A percentile compares a stretch with the other conserved stretches of the same genome.
Conservation (phyloP, 2,888 invertebrate genomes). For the Mythimna vitellina region DNA sequence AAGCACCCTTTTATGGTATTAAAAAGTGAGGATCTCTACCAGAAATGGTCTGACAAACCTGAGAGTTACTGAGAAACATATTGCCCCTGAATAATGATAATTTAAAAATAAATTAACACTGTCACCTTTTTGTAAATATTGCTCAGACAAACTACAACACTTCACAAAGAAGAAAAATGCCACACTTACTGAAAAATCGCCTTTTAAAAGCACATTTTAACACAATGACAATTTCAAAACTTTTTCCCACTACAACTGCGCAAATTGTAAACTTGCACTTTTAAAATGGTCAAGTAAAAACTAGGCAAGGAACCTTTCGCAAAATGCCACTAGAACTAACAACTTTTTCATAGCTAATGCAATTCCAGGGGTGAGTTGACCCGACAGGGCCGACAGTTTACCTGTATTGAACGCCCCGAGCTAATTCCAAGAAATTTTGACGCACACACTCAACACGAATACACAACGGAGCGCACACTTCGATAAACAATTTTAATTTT, state of each 20-base stretch:
- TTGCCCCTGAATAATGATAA: background rate
- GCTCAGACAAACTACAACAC: background rate
- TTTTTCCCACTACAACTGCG: conserved; percentile 42
- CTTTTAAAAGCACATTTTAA: conserved; percentile 35
- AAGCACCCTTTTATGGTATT: background rate
- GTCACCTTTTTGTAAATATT: background rate
- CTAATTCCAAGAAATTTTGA: conserved; percentile 85
- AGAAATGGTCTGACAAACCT: background rate
- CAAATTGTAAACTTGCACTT: conserved; percentile 47
- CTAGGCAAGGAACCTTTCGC: conserved; percentile 46
- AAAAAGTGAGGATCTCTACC: background rate
- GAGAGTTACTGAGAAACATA: background rate
- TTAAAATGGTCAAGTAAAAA: conserved; percentile 47
- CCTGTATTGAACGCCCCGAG: conserved; percentile 70
- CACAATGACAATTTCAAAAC: conserved; percentile 29
- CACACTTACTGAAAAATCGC: conserved; percentile 25
- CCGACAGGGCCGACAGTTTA: conserved; percentile 53
- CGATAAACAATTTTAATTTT: conserved; percentile 80
- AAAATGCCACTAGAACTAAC: conserved; percentile 44
- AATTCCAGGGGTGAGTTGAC: conserved; percentile 50
- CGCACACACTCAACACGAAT: conserved; percentile 75
- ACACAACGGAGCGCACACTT: conserved; percentile 66
- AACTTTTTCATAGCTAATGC: conserved; percentile 52
- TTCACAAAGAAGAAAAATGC: background rate
- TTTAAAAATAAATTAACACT: background rate